These are phyloP conservation scores for Corythornis vintsioides DNA, from an alignment of 2,113 vertebrate genomes.

Conservation along the genomic window DNA sequence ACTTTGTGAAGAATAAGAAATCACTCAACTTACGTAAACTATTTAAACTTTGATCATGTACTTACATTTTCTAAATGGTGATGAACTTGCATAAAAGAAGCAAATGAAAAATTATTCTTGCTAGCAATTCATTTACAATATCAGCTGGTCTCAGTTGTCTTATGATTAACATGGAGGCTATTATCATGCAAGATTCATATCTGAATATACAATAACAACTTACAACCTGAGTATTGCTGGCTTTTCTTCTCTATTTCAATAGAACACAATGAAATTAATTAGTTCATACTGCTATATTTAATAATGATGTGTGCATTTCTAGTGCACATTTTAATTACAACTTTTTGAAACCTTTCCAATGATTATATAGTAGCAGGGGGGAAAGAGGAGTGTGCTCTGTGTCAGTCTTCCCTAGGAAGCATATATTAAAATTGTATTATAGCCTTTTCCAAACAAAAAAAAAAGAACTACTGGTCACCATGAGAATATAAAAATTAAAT, in stretches of 20 bases:
- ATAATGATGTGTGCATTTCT: not conserved
- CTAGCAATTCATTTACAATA: not conserved
- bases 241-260: not conserved
- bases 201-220: not conserved
- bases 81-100: not conserved
- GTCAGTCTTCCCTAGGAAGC: not conserved
- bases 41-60: not conserved
- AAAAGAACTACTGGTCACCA: not conserved
- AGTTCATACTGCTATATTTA: not conserved
- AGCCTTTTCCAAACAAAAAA: not conserved
- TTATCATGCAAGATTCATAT: not conserved
- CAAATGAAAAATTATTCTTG: not conserved
- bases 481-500: not conserved
- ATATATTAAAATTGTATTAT: not conserved
- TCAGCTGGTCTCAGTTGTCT: not conserved
- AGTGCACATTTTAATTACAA: not conserved
- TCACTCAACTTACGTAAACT: not conserved
- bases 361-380: accelerated
- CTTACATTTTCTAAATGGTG: not conserved
- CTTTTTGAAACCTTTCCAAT: not conserved
- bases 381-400: not conserved
- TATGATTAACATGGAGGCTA: not conserved
- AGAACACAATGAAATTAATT: not conserved
- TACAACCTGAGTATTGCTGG: not conserved
- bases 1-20: not conserved